phyloP scores from a whole-genome alignment of 2,888 invertebrate species.

The Azorinus chamasolen region DNA sequence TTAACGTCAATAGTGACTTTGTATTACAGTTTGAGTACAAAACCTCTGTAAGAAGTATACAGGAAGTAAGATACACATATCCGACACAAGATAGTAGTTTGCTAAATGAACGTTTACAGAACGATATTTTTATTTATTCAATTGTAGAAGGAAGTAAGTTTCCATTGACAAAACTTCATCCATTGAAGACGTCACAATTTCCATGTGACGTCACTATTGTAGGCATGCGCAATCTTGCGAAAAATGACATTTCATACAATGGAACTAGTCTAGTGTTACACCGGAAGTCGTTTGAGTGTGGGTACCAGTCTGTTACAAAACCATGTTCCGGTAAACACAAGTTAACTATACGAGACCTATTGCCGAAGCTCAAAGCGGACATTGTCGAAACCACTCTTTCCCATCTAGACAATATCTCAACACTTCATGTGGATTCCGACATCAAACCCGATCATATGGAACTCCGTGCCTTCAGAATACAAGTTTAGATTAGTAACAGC shows the following conservation, averaged over 20 bases:
- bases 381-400: constrained; percentile 75
- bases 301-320: constrained; percentile 57
- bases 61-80: constrained; percentile 49
- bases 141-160: constrained; percentile 60
- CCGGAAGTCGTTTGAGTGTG: constrained; percentile 75
- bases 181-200: constrained; percentile 59
- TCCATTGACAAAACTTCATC: constrained; percentile 62
- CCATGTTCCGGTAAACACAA: constrained; percentile 59
- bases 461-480: constrained; percentile 46
- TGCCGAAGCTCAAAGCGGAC: constrained; percentile 38
- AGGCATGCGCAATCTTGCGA: constrained; percentile 76
- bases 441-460: constrained; percentile 71
- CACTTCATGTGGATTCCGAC: constrained; percentile 44
- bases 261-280: constrained; percentile 79
- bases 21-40: constrained; percentile 75
- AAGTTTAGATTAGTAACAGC: too few species aligned
- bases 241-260: constrained; percentile 74
- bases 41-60: neutral
- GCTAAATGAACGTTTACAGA: constrained; percentile 68
- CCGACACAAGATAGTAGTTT: constrained; percentile 64
- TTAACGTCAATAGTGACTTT: constrained; percentile 75
- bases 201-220: constrained; percentile 78
- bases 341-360: constrained; percentile 38
- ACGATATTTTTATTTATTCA: constrained; percentile 64
- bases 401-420: constrained; percentile 71